These are phyloP conservation scores for Psix sp. DNA, from an alignment of 1,140 invertebrate species.

Conservation along the genomic window DNA sequence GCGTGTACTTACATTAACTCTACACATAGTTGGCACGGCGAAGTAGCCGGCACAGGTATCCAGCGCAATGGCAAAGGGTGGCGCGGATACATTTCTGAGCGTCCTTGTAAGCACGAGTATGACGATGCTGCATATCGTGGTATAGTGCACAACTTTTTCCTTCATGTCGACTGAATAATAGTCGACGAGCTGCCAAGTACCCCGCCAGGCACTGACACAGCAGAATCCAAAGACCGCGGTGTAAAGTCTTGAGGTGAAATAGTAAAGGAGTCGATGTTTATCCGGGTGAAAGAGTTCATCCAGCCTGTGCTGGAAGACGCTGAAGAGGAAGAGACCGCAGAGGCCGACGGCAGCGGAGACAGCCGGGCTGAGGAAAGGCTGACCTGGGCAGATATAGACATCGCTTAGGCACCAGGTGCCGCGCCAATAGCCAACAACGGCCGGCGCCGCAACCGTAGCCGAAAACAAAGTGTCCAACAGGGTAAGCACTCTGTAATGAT, in stretches of 20 bases:
- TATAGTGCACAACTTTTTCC: constrained; percentile 58
- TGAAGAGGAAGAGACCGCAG: constrained; percentile 82
- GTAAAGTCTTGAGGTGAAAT: constrained; percentile 84
- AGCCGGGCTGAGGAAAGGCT: constrained; percentile 79
- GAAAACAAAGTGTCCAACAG: constrained; percentile 85
- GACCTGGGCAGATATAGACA: constrained; percentile 81
- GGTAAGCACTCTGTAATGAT: constrained; percentile 80
- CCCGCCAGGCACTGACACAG: constrained; percentile 90
- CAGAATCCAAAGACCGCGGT: constrained; percentile 85
- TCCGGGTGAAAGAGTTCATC: constrained; percentile 81
- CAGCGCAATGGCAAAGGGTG: constrained; percentile 85
- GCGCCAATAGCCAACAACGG: constrained; percentile 90
- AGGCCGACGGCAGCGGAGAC: constrained; percentile 84
- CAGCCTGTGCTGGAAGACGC: constrained; percentile 81
- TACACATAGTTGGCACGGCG: constrained; percentile 88
- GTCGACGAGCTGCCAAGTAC: constrained; percentile 87
- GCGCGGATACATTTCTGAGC: constrained; percentile 87
- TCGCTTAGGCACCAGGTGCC: constrained; percentile 90
- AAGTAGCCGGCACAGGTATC: constrained; percentile 87
- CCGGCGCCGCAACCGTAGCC: constrained; percentile 84
- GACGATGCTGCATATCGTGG: constrained; percentile 80
- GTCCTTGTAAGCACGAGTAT: constrained; percentile 82
- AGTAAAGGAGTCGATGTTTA: constrained; percentile 82
- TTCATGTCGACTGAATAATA: constrained; percentile 76
- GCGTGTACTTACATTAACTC: constrained; percentile 80